A percentile compares a stretch with the other conserved stretches of the same genome.
These are phyloP conservation scores for Ptychobarbus kaznakovi DNA, from an alignment of 2,797 vertebrate genomes.

Conservation along the genomic window DNA sequence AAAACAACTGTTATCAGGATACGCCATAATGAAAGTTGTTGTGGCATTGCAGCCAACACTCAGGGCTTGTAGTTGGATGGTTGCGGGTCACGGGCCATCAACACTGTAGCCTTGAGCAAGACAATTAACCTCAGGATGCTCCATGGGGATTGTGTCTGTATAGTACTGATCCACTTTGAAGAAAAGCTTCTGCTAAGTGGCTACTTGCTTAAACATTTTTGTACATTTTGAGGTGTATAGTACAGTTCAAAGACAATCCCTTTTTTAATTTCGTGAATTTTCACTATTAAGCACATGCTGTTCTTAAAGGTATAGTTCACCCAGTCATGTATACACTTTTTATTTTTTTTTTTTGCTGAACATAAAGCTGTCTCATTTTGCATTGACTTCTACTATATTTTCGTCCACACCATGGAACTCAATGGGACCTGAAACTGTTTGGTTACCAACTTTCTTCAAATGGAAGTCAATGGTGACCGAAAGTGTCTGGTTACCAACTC, in stretches of 20 bases:
- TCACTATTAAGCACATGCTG: background rate
- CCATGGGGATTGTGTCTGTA: background rate
- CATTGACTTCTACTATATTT: background rate
- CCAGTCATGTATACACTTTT: background rate
- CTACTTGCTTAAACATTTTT: background rate
- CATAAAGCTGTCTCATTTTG: background rate
- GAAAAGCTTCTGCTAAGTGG: background rate
- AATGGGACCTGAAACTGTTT: background rate
- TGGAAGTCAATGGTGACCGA: background rate
- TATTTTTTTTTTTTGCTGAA: background rate
- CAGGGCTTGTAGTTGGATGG: background rate
- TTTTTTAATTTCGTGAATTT: background rate
- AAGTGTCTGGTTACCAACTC: background rate
- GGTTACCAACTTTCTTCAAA: background rate
- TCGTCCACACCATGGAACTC: background rate
- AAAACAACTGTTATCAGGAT: background rate
- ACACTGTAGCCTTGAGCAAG: slow-evolving; percentile 5
- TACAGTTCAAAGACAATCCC: background rate
- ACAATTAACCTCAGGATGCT: slow-evolving; percentile 12
- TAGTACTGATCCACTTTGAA: background rate
- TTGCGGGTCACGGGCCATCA: background rate
- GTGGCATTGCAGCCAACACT: background rate
- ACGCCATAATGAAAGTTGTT: background rate
- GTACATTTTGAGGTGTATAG: background rate
- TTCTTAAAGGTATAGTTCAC: background rate